Percentiles rank a stretch among this genome's conserved stretches.
Conservation (phyloP, 2,113 vertebrate genomes). For the Bucco capensis region DNA sequence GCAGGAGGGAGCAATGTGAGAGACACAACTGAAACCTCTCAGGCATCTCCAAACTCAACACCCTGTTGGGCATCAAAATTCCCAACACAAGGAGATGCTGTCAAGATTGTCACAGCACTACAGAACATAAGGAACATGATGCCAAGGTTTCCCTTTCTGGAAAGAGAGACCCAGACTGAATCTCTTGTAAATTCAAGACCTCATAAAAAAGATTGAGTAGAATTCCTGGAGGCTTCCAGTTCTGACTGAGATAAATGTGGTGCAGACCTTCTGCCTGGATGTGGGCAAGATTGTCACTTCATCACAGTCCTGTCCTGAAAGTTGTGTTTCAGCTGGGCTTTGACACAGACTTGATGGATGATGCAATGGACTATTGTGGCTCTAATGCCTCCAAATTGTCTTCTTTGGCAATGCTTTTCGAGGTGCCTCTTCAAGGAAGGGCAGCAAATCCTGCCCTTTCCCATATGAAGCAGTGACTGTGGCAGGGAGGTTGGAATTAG, state of each 20-base stretch:
- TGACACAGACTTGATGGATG: background rate
- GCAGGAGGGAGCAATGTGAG: background rate
- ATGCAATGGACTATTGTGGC: background rate
- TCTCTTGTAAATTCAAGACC: constrained; percentile 34
- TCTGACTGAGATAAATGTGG: background rate
- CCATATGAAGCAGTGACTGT: fast-evolving
- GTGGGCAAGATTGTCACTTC: constrained; percentile 31
- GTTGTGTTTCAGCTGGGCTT: background rate
- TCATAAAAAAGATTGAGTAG: background rate
- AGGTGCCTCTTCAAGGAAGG: constrained; percentile 24
- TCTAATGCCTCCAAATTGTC: background rate
- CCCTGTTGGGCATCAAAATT: background rate
- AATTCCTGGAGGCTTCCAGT: background rate
- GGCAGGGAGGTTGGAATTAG: background rate
- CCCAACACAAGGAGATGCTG: background rate
- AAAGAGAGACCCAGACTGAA: background rate
- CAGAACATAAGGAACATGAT: background rate
- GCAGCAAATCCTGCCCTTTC: background rate
- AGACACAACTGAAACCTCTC: background rate
- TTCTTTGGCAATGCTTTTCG: constrained; percentile 15
- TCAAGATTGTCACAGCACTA: background rate
- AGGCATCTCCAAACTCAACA: background rate
- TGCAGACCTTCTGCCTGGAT: background rate
- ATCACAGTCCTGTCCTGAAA: background rate
- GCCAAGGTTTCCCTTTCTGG: constrained; percentile 15